Evolutionary conservation across 1,140 invertebrate genomes (phyloP).

Genomic region (Saxidomus purpurata): DNA sequence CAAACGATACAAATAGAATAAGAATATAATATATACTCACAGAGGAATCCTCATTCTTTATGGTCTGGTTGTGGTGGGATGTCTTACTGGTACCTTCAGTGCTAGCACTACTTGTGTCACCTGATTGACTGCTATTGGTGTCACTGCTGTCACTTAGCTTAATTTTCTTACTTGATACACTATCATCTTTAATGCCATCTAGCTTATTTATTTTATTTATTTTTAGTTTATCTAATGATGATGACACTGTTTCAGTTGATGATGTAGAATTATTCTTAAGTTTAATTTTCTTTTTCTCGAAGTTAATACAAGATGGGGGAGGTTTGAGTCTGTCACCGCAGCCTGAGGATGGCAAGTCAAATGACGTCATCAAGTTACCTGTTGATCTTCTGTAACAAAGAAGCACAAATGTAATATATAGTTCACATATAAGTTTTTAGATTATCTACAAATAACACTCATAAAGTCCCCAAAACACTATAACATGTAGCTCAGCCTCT

Average conservation of each 20-base stretch:
- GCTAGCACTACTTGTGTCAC: too few relatives aligned
- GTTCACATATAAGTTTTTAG: constrained; percentile 1
- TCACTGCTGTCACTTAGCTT: neutral
- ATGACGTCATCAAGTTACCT: constrained; percentile 65
- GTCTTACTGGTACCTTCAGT: too few relatives aligned
- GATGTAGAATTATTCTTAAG: constrained; percentile 62
- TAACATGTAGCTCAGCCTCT: neutral
- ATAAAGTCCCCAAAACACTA: too few relatives aligned
- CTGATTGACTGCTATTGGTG: neutral
- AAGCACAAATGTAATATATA: neutral
- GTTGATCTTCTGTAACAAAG: constrained; percentile 67
- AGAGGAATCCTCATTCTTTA: too few relatives aligned
- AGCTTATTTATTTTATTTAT: constrained; percentile 42
- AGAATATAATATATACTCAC: too few relatives aligned
- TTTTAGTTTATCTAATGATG: neutral
- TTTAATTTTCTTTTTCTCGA: constrained; percentile 78
- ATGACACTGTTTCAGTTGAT: neutral
- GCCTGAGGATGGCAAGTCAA: constrained; percentile 54
- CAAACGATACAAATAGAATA: too few relatives aligned
- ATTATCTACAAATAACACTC: too few relatives aligned
- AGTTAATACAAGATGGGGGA: constrained; percentile 80
- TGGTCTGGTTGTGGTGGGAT: too few relatives aligned
- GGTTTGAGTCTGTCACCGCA: constrained; percentile 74
- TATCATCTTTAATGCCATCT: neutral
- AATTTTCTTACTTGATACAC: neutral